Evolutionary conservation across 2,888 invertebrate species (phyloP).

Genomic region (Hoplodrina blanda): DNA sequence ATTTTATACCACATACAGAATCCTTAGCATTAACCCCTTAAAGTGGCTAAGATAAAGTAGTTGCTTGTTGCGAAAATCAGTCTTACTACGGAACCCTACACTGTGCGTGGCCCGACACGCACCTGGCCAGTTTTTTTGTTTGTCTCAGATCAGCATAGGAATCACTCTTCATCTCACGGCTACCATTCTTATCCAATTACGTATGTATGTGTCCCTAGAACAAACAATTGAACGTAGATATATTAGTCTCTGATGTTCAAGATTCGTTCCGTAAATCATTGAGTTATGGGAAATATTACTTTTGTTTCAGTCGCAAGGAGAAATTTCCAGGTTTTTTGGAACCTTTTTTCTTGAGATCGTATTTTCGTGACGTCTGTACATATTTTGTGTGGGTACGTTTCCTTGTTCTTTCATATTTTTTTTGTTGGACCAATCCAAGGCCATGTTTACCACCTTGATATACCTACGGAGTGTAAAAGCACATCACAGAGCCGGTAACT

Average conservation of each 20-base stretch:
- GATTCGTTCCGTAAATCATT: constrained; percentile 33
- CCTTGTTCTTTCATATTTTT: not conserved
- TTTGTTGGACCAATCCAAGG: not conserved
- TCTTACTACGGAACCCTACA: no score
- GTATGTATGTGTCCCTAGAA: constrained; percentile 13
- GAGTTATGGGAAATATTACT: constrained; percentile 39
- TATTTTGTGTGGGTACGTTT: not conserved
- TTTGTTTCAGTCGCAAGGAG: constrained; percentile 17
- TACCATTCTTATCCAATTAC: constrained; percentile 33
- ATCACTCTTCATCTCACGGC: constrained; percentile 21
- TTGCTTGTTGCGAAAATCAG: no score
- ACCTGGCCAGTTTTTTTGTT: constrained; percentile 10
- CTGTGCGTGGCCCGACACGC: no score
- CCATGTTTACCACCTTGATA: not conserved
- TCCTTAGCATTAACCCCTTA: no score
- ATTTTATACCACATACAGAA: no score
- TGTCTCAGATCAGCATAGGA: constrained; percentile 33
- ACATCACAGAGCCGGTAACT: no score
- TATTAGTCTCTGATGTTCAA: constrained; percentile 35
- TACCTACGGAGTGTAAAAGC: no score
- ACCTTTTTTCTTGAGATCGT: constrained; percentile 9
- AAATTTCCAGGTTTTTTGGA: constrained; percentile 1
- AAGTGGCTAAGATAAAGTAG: no score
- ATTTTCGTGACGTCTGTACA: not conserved
- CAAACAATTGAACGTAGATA: constrained; percentile 34